A percentile compares a stretch with the other conserved stretches of the same genome.
Evolutionary conservation across 2,113 vertebrate genomes (phyloP).

Genomic region (Tachysurus vachellii): DNA sequence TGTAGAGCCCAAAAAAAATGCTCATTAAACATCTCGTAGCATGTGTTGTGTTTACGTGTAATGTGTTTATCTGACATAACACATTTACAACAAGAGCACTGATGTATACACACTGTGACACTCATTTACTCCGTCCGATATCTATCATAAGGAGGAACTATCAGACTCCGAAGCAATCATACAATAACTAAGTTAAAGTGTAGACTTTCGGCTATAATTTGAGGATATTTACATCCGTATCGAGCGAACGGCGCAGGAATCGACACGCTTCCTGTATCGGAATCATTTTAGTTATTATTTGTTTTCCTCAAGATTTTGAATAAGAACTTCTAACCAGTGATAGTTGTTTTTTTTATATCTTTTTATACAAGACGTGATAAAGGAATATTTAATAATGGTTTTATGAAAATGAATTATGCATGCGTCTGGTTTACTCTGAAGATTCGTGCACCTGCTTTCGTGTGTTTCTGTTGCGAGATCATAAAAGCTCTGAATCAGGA

Average conservation of each 20-base stretch:
- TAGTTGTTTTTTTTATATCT: no score
- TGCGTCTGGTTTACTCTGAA: not conserved
- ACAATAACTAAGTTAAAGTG: not conserved
- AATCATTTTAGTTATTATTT: not conserved
- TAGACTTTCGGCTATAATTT: not conserved
- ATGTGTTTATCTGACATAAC: not conserved
- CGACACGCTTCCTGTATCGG: no score
- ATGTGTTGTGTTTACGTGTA: not conserved
- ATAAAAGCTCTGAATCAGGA: constrained; percentile 4
- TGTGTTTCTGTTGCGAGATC: not conserved
- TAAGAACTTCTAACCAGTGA: not conserved
- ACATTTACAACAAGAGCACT: not conserved
- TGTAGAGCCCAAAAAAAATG: not conserved
- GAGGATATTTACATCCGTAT: not conserved
- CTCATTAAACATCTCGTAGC: no score
- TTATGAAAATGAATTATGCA: not conserved
- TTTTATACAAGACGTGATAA: not conserved
- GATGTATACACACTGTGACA: not conserved
- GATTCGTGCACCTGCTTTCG: not conserved
- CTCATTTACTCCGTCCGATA: no score
- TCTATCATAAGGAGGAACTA: no score
- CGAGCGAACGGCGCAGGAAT: not conserved
- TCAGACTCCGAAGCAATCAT: no score
- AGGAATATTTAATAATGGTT: not conserved
- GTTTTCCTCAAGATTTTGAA: not conserved